Percentiles rank a stretch among this genome's conserved stretches.
Conservation (phyloP, 1,140 invertebrate genomes). For the Bombus confusus region DNA sequence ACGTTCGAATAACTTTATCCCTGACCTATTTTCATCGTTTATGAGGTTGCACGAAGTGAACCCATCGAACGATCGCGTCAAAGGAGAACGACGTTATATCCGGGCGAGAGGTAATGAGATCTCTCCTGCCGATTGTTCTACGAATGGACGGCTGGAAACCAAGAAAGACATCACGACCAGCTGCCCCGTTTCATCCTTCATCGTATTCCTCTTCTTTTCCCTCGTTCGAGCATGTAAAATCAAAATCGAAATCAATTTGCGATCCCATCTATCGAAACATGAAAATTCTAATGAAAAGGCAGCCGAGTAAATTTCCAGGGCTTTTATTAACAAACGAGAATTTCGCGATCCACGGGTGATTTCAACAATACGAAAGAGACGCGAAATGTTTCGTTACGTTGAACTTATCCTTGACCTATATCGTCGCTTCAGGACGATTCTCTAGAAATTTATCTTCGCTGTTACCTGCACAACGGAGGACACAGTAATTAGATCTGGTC, state of each 20-base stretch:
- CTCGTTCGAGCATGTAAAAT: not conserved
- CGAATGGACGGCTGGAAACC: slow-evolving; percentile 23
- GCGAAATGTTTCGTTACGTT: not conserved
- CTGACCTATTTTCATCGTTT: slow-evolving; percentile 60
- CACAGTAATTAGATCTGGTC: slow-evolving; percentile 25
- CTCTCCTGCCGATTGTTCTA: slow-evolving; percentile 42
- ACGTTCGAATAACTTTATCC: slow-evolving; percentile 46
- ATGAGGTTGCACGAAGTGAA: slow-evolving; percentile 52
- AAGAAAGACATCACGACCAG: not conserved
- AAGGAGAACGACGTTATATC: slow-evolving; percentile 59
- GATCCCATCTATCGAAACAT: too few species aligned
- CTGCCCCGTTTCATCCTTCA: slow-evolving; percentile 20
- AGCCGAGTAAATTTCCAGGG: not conserved
- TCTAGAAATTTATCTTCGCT: slow-evolving; percentile 14
- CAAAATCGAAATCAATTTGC: slow-evolving; percentile 4
- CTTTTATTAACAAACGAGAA: not conserved
- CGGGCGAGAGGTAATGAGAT: slow-evolving; percentile 54
- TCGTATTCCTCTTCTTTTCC: not conserved
- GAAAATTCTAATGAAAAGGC: too few species aligned
- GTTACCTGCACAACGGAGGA: not conserved
- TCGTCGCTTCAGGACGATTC: not conserved
- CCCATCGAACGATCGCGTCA: slow-evolving; percentile 64
- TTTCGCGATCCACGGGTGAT: not conserved
- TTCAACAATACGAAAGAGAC: not conserved
- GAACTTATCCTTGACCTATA: slow-evolving; percentile 19